phyloP scores from a whole-genome alignment of 2,113 vertebrate species.

The Nycticryphes semicollaris region DNA sequence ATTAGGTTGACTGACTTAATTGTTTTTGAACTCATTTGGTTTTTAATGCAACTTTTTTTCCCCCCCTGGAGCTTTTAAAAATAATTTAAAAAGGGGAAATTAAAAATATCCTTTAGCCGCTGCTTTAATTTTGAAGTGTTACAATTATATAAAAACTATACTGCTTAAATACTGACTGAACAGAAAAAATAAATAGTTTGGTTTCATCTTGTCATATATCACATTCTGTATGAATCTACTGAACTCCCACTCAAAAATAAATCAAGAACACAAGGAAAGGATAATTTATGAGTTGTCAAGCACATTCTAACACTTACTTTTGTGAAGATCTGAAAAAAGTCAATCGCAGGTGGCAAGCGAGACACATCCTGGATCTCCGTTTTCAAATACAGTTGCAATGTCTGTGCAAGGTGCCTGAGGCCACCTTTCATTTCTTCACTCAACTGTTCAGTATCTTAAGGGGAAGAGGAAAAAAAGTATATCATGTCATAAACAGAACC shows the following conservation, averaged over 20 bases:
- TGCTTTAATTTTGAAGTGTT: neutral
- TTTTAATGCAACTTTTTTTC: neutral
- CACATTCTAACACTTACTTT: conserved; percentile 82
- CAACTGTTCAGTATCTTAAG: conserved; percentile 81
- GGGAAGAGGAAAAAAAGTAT: conserved; percentile 9
- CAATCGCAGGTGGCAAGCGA: conserved; percentile 78
- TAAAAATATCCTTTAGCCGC: neutral
- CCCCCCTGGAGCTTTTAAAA: neutral
- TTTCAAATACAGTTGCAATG: conserved; percentile 85
- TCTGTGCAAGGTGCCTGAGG: conserved; percentile 82
- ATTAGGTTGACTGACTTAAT: neutral
- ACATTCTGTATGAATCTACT: neutral
- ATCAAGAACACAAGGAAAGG: neutral
- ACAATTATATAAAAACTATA: neutral
- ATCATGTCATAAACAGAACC: neutral
- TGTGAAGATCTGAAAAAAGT: conserved; percentile 86
- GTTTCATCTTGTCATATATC: neutral
- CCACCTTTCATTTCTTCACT: conserved; percentile 89
- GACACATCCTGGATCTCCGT: conserved; percentile 77
- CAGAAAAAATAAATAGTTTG: neutral
- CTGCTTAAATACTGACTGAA: neutral
- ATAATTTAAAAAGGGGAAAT: neutral
- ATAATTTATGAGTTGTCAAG: conserved; percentile 39
- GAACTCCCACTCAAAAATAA: neutral
- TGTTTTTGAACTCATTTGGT: neutral